Evolutionary conservation across 1,140 invertebrate species (phyloP).

Genomic region (Lepidurus packardi): DNA sequence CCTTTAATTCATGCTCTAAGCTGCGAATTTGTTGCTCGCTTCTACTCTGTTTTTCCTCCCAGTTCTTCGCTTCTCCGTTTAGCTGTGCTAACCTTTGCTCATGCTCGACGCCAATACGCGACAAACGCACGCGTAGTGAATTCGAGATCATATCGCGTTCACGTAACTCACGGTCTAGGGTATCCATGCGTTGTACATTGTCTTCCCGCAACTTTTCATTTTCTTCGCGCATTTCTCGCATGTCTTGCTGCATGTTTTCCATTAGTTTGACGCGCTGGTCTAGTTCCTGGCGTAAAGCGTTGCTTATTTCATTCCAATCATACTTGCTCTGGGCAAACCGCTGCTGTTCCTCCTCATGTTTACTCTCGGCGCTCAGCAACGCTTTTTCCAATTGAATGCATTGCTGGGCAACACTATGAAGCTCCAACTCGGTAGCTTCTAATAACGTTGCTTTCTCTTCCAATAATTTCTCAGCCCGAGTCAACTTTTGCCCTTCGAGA

Average conservation of each 20-base stretch:
- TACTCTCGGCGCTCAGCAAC: neutral
- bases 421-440: neutral
- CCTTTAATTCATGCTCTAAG: neutral
- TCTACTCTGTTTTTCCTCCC: neutral
- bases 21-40: neutral
- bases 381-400: neutral
- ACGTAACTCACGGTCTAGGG: neutral
- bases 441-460: neutral
- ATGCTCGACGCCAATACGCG: neutral
- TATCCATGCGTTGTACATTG: neutral
- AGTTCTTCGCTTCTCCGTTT: neutral
- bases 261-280: conserved; percentile 9
- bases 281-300: neutral
- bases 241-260: conserved; percentile 14
- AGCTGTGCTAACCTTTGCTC: neutral
- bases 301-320: neutral
- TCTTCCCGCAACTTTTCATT: neutral
- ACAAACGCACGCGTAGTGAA: neutral
- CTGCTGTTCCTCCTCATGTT: neutral
- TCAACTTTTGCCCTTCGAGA: neutral
- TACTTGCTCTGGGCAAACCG: neutral
- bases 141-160: neutral
- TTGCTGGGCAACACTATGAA: neutral
- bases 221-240: neutral
- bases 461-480: neutral